phyloP scores from a whole-genome alignment of 2,888 invertebrate species.

The Hirudinaria manillensis region DNA sequence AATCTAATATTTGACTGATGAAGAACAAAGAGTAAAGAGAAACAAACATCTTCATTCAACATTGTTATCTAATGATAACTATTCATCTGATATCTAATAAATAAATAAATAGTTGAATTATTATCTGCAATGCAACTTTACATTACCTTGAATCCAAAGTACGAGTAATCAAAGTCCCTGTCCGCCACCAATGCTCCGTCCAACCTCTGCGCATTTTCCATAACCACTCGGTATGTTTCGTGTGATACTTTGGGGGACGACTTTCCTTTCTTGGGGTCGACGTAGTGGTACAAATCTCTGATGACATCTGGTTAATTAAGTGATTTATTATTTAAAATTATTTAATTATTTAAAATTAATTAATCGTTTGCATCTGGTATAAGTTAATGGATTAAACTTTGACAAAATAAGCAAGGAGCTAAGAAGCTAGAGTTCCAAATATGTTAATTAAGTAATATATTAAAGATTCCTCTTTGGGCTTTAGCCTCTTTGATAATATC shows the following conservation, averaged over 20 bases:
- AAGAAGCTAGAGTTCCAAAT: too few species aligned
- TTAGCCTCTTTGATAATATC: too few species aligned
- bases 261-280: constrained; percentile 67
- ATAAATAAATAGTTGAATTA: too few species aligned
- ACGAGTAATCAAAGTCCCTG: constrained; percentile 91
- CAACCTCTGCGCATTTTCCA: constrained; percentile 76
- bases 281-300: constrained; percentile 71
- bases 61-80: neutral
- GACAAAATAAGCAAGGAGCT: neutral
- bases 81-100: neutral
- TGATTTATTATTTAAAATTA: constrained; percentile 6
- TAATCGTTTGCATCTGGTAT: neutral
- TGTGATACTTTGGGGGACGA: constrained; percentile 79
- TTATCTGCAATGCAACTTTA: neutral
- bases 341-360: neutral
- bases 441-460: too few species aligned
- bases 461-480: too few species aligned
- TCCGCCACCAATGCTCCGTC: constrained; percentile 95
- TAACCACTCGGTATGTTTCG: constrained; percentile 71
- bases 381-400: neutral
- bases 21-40: too few species aligned
- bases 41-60: neutral
- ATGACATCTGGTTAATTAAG: constrained; percentile 84
- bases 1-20: too few species aligned
- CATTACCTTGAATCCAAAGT: constrained; percentile 85